These are phyloP conservation scores for Amaurobius ferox DNA, from an alignment of 2,888 invertebrate species.

Conservation along the genomic window DNA sequence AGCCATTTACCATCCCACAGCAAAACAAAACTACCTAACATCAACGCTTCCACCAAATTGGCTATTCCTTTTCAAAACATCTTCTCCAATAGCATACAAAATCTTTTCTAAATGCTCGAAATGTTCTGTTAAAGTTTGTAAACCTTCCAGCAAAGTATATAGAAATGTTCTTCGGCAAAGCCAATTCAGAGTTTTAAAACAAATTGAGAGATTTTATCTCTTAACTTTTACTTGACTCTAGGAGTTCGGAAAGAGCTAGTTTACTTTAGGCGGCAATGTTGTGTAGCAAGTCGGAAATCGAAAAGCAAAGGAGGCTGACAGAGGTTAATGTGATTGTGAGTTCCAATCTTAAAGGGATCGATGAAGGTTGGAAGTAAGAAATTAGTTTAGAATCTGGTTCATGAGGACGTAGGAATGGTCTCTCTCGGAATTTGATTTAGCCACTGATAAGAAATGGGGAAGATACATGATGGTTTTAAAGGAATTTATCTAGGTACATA, in stretches of 20 bases:
- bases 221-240: neutral
- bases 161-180: neutral
- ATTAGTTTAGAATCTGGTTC: constrained; percentile 6
- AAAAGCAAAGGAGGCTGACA: neutral
- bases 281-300: neutral
- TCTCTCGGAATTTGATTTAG: neutral
- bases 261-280: neutral
- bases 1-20: too few species aligned
- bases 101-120: too few species aligned
- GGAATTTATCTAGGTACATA: too few species aligned
- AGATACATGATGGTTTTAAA: neutral
- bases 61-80: too few species aligned
- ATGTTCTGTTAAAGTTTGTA: too few species aligned
- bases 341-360: neutral
- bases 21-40: too few species aligned
- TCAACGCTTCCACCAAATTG: too few species aligned
- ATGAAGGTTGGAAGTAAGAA: neutral
- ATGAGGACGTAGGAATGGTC: neutral
- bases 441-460: neutral
- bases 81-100: too few species aligned
- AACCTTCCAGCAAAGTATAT: too few species aligned
- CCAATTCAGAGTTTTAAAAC: constrained; percentile 2
- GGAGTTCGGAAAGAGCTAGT: neutral
- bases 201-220: constrained; percentile 1
- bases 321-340: constrained; percentile 5